Evolutionary conservation across 2,113 vertebrate genomes (phyloP), one percentile per base, ranked within the genome.

Genomic region (Leucopternis melanops): DNA sequence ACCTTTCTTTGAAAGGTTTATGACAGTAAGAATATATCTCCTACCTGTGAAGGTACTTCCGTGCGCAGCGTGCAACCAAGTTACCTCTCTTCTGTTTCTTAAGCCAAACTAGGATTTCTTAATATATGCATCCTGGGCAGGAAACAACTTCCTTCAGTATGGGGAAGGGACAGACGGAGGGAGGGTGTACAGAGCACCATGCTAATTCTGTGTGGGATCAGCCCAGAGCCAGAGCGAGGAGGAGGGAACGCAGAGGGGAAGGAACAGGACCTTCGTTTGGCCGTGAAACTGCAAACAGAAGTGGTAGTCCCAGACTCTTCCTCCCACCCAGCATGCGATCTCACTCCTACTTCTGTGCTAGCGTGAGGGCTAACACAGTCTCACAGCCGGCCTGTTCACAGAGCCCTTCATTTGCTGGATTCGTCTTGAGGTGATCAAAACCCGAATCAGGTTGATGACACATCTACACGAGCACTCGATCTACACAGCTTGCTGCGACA

Each of bases 221-320:
- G 80, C 54, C 92, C 92, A 86, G 86, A 90, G 91, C 67, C 88
- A 86, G 67, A 57, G 63, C 1, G 1, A 62, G 75, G 88, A 93
- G 94, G 67, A 90, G 86, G 71, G 88, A 95, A 88, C 12, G 3
- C 67, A 86, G 69, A 74, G 27, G 71, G 85, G 91, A 94, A 94
- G 92, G 86, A 94, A 96, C 67, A 54, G n/a, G 69, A 29, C 67
- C 79, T 88, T 83, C 17, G 0, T 61, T 81, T 92, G 86, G 75
- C 94, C 12, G 6, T 58, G 80, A 88, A 95, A 94, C 86, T 96
- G 86, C 86, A 86, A 94, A 92, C 88, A 90, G 88, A 94, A 96
- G 82, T 66, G 82, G 80, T 21, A 94, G 88, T 32, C 82, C 86
- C 94, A 80, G 86, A 65, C 79, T 88, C 75, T 86, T 94, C 92